These are phyloP conservation scores for Pheucticus melanocephalus DNA, from an alignment of 2,113 vertebrate genomes.

Conservation along the genomic window DNA sequence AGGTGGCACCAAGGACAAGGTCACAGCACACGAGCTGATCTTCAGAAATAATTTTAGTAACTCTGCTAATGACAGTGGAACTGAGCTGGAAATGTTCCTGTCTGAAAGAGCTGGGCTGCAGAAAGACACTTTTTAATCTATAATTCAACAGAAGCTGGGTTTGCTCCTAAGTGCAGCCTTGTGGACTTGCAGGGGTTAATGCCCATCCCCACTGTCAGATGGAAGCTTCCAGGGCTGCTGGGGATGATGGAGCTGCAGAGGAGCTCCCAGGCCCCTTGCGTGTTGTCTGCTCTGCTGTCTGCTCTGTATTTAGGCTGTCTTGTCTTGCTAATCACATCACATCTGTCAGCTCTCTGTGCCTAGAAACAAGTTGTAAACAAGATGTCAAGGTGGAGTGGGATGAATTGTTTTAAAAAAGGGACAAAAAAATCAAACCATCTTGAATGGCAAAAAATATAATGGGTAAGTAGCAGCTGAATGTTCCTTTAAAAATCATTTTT, in stretches of 20 bases:
- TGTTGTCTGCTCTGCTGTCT: constrained; percentile 1
- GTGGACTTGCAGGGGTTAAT: neutral
- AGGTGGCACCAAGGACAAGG: neutral
- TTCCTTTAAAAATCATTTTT: neutral
- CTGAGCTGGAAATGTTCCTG: neutral
- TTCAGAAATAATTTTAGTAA: neutral
- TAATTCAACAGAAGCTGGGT: neutral
- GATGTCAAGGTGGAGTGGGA: neutral
- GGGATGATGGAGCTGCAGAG: neutral
- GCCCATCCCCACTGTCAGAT: neutral
- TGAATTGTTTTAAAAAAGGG: neutral
- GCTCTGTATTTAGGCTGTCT: neutral
- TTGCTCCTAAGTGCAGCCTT: neutral
- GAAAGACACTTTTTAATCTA: neutral
- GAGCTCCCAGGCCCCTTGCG: neutral
- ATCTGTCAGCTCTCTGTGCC: neutral
- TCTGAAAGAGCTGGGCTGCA: neutral
- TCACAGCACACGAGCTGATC: neutral
- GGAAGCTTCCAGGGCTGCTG: neutral
- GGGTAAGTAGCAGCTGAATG: neutral
- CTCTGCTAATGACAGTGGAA: neutral
- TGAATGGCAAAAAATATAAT: neutral
- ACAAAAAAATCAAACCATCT: neutral
- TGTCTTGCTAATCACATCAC: constrained; percentile 30
- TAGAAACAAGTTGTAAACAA: constrained; percentile 9